Base-by-base conservation (phyloP, 2,888 invertebrate species). In the Lasioglossum lativentre region DNA sequence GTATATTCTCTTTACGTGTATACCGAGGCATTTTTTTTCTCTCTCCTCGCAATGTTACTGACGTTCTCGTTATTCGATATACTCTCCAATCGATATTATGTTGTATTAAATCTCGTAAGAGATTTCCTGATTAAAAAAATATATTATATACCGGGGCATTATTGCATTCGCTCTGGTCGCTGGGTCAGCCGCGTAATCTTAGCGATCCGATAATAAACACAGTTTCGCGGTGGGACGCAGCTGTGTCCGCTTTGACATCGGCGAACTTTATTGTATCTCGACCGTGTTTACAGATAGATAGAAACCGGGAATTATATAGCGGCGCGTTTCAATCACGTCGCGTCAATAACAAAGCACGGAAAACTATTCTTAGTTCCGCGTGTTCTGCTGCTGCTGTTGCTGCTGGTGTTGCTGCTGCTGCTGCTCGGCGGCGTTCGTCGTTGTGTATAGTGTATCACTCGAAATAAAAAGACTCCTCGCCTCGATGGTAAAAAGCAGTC, bases 131-230 rank as follows among this genome's bases (percentile, higher is more conserved):
- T 34, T 1, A 34, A 34, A 3, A 34, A 34, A 34, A 34, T n/a
- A n/a, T n/a, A n/a, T n/a, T n/a, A n/a, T n/a, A 34, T 34, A 34
- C 34, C 34, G 38, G 4, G 45, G 45, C 45, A 16, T 45, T 45
- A 16, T 19, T 6, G 23, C 5, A 47, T 23, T 47, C 12, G 42
- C 38, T 19, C n/a, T 16, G 73, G 76, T 74, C 78, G n/a, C 71
- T 45, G 72, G 40, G 70, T 78, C 59, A 63, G 34, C n/a, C 68
- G 14, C 42, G 80, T 85, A 87, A 82, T 87, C 82, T 82, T 87
- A 52, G 78, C 75, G 73, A 88, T 88, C 82, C 80, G 68, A 66
- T 85, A 75, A 85, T 63, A 80, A 85, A 87, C 80, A 77, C 30
- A 59, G 76, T 45, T 68, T 74, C 56, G 70, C 66, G 56, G 68